These are phyloP conservation scores for Hemicordylus capensis DNA, from an alignment of 2,113 vertebrate species.

Conservation along the genomic window DNA sequence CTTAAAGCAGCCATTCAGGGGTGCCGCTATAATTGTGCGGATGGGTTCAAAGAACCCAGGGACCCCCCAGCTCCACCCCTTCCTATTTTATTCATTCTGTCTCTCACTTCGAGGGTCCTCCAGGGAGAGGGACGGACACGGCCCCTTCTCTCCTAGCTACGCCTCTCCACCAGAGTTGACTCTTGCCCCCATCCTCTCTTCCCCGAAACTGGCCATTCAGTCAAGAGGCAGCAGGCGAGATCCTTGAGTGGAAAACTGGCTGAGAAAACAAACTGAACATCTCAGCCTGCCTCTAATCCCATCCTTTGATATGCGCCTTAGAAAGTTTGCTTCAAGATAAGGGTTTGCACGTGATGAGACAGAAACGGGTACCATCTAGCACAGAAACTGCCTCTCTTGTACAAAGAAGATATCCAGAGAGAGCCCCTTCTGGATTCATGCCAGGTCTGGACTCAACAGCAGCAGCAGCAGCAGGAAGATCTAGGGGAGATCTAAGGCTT, in stretches of 20 bases:
- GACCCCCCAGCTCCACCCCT: no score
- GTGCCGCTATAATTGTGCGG: no score
- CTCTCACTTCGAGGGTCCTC: no score
- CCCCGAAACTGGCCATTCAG: neutral
- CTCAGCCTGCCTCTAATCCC: neutral
- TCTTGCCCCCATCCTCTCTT: neutral
- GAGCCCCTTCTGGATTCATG: neutral
- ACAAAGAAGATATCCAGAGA: neutral
- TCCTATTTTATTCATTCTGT: no score
- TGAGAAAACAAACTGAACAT: neutral
- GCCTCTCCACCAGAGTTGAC: no score
- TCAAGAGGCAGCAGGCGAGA: neutral
- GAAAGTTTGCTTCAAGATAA: slow-evolving; percentile 34
- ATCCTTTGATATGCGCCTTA: neutral
- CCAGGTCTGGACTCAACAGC: no score
- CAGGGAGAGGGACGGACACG: no score
- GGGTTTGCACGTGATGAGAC: neutral
- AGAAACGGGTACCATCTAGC: neutral
- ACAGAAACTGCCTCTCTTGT: neutral
- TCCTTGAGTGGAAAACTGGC: neutral
- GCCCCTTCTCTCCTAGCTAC: no score
- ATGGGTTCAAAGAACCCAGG: no score
- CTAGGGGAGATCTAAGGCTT: no score
- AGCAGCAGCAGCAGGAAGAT: no score
- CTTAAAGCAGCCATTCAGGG: no score